phyloP scores from a whole-genome alignment of 2,888 invertebrate genomes.

The Xestia xanthographa region DNA sequence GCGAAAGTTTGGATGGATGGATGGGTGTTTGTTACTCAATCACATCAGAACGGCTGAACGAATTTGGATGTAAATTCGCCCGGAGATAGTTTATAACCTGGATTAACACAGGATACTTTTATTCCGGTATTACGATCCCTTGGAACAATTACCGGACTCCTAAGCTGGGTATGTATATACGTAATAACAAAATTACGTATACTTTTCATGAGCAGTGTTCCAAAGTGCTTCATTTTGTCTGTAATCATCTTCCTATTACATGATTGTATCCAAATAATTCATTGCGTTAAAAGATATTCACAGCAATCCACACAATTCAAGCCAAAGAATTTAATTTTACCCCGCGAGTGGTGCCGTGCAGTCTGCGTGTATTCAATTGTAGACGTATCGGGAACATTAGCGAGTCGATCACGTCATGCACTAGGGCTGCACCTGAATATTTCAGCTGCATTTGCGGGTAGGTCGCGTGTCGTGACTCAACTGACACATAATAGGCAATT shows the following conservation, averaged over 20 bases:
- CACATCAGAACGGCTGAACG: neutral
- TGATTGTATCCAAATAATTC: neutral
- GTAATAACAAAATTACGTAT: neutral
- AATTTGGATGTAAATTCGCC: neutral
- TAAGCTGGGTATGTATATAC: neutral
- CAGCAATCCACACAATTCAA: constrained; percentile 13
- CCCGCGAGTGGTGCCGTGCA: constrained; percentile 21
- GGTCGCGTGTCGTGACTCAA: constrained; percentile 29
- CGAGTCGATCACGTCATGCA: constrained; percentile 44
- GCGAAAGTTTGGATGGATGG: neutral
- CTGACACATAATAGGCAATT: constrained; percentile 14
- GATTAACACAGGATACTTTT: neutral
- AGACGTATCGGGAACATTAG: constrained; percentile 22
- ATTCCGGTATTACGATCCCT: neutral
- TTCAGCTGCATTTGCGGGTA: constrained; percentile 30
- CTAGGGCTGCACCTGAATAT: constrained; percentile 52
- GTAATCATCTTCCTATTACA: neutral
- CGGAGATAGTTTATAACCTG: neutral
- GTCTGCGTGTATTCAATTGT: constrained; percentile 31
- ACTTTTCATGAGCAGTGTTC: neutral
- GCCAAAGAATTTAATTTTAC: constrained; percentile 33
- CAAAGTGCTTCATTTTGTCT: neutral
- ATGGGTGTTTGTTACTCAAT: neutral
- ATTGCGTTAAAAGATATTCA: constrained; percentile 8
- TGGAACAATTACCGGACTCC: neutral